Evolutionary conservation across 2,888 invertebrate species (phyloP).

Genomic region (Blomia tropicalis): DNA sequence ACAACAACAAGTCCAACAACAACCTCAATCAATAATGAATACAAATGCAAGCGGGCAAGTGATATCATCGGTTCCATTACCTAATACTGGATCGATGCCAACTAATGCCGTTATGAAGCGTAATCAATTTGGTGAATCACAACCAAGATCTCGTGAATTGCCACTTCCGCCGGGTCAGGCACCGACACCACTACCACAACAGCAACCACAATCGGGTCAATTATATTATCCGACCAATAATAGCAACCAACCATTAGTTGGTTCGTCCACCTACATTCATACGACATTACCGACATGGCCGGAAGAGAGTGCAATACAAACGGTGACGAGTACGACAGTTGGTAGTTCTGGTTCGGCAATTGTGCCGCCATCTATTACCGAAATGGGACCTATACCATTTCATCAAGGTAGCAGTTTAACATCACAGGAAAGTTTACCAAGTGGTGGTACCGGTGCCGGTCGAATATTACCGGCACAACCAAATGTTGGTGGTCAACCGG

Average conservation of each 20-base stretch:
- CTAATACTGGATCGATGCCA: background rate
- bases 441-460: background rate
- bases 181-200: background rate
- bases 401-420: background rate
- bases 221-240: background rate
- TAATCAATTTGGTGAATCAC: background rate
- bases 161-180: constrained; percentile 17
- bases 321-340: background rate
- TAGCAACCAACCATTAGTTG: background rate
- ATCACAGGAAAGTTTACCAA: background rate
- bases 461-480: background rate
- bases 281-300: constrained; percentile 1
- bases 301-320: background rate
- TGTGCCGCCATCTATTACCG: background rate
- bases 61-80: background rate
- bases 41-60: background rate
- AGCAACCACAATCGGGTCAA: background rate
- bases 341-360: no score
- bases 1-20: background rate
- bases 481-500: background rate
- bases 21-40: background rate
- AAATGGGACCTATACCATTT: background rate
- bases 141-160: constrained; percentile 17
- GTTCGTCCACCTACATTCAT: background rate
- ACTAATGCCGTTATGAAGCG: background rate